Base-by-base conservation (phyloP, 2,888 invertebrate species). In the Sipha maydis region DNA sequence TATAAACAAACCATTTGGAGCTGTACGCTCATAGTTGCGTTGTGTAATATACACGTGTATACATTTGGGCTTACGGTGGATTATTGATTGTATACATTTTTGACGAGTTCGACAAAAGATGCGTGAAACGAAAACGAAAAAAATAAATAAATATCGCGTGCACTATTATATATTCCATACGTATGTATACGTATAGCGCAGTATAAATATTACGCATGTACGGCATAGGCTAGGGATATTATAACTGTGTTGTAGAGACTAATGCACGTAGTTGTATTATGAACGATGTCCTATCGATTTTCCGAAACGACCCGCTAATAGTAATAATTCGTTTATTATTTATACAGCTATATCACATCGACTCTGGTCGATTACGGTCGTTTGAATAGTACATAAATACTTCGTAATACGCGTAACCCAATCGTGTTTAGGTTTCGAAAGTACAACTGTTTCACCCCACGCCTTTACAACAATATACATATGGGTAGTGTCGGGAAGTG, bases 301-400 rank as follows among this genome's bases (percentile, higher is more conserved):
- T 9, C 71, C 25, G 25, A 67, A 83, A 83, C 48, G 48, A 71
- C 34, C 71, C 8, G 31, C 71, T 21, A 48, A 31, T 31, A 17
- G 48, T 41, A 61, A 48, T 71, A 71, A 71, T 54, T 71, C 54
- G 54, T 83, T 83, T 83, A 83, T 71, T 80, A 80, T 80, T 80
- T 38, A 80, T 38, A 67, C 21, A 21, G 61, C 67, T 38, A 80
- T 41, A 67, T 80, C 48, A 83, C 14, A 48, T 31, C 25, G 1
- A 54, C 71, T 48, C 31, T 11, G 71, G 48, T 34, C 54, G 28
- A 54, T 71, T 83, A 25, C 17, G 7, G 71, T 11, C 14, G 14
- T 54, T 54, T 54, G 48, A 25, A 41, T 38, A 25, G 25, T 25
- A 21, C 38, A 9, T 71, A 28, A 28, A 28, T 28, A 31, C 31